A percentile compares a stretch with the other conserved stretches of the same genome.
phyloP scores from a whole-genome alignment of 2,113 vertebrate species.

The Prinia subflava region DNA sequence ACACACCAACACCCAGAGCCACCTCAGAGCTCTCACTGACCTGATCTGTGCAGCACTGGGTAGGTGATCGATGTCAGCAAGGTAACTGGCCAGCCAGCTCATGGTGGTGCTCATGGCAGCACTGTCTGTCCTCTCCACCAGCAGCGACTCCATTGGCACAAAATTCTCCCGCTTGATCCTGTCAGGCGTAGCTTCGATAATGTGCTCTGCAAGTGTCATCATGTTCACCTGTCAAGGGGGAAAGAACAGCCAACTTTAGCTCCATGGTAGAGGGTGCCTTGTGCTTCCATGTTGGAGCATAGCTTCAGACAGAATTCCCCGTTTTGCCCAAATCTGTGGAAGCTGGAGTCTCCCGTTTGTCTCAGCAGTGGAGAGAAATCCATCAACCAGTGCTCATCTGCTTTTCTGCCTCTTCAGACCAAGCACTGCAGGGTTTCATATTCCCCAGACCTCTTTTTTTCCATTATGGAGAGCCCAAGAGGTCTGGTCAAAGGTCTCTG shows the following conservation, averaged over 20 bases:
- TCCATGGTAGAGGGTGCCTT: background rate
- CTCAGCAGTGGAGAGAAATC: background rate
- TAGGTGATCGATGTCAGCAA: slow-evolving; percentile 93
- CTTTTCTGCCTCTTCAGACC: background rate
- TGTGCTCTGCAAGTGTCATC: slow-evolving; percentile 98
- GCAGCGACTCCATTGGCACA: slow-evolving; percentile 78
- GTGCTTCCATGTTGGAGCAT: background rate
- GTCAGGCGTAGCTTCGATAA: slow-evolving; percentile 96
- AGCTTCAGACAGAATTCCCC: background rate
- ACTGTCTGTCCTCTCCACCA: slow-evolving; percentile 76
- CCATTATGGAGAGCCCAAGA: background rate
- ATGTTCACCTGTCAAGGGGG: slow-evolving; percentile 83
- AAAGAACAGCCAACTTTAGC: background rate
- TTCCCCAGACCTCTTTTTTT: background rate
- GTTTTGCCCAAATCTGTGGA: background rate
- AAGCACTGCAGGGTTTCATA: background rate
- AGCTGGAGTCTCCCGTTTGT: background rate
- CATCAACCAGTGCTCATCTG: background rate
- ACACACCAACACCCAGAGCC: background rate
- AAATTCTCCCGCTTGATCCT: slow-evolving; percentile 97
- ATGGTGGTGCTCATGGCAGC: slow-evolving; percentile 90
- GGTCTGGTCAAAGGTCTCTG: background rate
- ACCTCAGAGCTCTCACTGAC: slow-evolving; percentile 58
- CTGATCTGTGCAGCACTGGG: slow-evolving; percentile 90
- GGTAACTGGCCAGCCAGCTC: slow-evolving; percentile 99